These are phyloP conservation scores for Siderastrea siderea DNA, from an alignment of 92 coral and sea anemone genomes.

Conservation along the genomic window DNA sequence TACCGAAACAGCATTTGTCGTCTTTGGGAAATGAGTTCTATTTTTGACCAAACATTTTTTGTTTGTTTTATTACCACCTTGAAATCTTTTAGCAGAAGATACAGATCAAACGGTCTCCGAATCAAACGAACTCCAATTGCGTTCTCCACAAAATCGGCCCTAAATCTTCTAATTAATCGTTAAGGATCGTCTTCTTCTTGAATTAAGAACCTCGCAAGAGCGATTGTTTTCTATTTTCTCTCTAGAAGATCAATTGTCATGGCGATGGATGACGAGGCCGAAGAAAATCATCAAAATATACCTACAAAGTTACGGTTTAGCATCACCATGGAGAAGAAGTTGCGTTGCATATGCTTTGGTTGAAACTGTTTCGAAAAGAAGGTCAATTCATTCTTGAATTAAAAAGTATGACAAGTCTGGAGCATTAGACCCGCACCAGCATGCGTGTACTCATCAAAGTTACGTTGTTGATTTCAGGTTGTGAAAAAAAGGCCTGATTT, in stretches of 20 bases:
- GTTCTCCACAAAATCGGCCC: neutral
- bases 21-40: neutral
- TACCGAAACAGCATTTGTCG: too few relatives aligned
- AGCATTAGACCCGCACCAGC: too few relatives aligned
- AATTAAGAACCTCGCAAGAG: neutral
- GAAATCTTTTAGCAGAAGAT: neutral
- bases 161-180: neutral
- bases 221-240: neutral
- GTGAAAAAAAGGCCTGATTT: too few relatives aligned
- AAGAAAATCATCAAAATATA: neutral
- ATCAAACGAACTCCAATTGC: neutral
- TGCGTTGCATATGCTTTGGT: too few relatives aligned
- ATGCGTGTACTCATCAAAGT: too few relatives aligned
- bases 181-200: neutral
- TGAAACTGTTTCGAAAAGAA: too few relatives aligned
- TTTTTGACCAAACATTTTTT: neutral
- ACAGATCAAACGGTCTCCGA: neutral
- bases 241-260: neutral
- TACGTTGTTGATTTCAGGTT: too few relatives aligned
- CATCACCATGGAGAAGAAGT: too few relatives aligned
- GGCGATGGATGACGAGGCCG: neutral
- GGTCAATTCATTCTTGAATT: too few relatives aligned
- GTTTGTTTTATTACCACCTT: neutral
- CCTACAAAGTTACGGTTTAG: neutral
- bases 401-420: too few relatives aligned